phyloP scores from a whole-genome alignment of 2,113 vertebrate genomes.

The Monopterus albus region DNA sequence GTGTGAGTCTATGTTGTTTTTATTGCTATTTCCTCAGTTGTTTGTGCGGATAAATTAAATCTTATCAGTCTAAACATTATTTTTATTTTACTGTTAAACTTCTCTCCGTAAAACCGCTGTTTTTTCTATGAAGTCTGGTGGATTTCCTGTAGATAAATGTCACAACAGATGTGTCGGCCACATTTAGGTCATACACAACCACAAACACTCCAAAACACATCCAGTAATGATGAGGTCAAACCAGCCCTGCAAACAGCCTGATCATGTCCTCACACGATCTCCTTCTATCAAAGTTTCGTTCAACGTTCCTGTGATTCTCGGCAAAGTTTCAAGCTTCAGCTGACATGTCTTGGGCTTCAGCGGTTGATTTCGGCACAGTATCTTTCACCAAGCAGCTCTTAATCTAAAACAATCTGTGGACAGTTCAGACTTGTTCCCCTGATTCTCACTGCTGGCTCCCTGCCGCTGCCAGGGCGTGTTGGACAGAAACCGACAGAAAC shows the following conservation, averaged over 20 bases:
- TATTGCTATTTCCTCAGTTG: no score
- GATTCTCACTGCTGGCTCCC: neutral
- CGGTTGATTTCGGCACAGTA: neutral
- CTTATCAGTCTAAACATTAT: no score
- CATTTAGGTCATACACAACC: neutral
- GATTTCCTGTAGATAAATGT: no score
- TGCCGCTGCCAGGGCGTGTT: neutral
- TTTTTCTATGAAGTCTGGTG: no score
- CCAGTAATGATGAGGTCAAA: no score
- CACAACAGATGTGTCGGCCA: no score
- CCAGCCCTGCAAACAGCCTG: no score
- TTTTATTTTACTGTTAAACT: no score
- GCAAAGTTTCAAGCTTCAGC: neutral
- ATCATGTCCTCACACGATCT: neutral
- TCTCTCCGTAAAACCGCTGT: neutral
- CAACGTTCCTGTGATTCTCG: neutral
- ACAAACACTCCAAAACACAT: neutral
- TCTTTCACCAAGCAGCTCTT: neutral
- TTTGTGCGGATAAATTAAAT: no score
- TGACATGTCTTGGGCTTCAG: fast-evolving
- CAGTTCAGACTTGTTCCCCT: neutral
- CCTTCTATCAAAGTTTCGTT: neutral
- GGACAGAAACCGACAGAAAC: no score
- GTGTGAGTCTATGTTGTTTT: no score
- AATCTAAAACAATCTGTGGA: neutral